Conservation (phyloP, 2,797 vertebrate species). For the Scolopax rusticola region DNA sequence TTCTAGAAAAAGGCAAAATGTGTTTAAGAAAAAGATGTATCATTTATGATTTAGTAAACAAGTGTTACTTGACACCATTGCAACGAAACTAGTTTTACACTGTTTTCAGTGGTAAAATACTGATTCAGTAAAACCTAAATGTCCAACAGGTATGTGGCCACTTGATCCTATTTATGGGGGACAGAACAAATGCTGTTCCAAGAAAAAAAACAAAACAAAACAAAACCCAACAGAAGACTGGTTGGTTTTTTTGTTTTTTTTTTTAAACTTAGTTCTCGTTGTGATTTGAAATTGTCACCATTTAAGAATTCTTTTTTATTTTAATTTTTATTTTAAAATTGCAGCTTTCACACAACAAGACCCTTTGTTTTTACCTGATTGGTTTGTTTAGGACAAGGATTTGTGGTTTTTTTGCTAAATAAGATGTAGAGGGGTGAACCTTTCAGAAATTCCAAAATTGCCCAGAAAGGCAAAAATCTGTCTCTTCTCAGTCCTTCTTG, state of each 20-base stretch:
- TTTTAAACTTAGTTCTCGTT: neutral
- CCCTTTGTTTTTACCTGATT: neutral
- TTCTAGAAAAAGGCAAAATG: neutral
- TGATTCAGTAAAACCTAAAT: neutral
- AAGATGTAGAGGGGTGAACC: neutral
- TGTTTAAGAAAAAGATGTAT: neutral
- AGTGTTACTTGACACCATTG: neutral
- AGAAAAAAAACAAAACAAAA: neutral
- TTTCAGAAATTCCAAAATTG: neutral
- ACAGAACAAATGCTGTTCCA: neutral
- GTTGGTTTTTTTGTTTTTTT: neutral
- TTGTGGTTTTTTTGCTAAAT: neutral
- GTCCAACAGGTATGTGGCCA: neutral
- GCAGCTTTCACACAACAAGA: rapidly evolving
- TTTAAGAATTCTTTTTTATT: neutral
- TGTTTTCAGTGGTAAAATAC: neutral
- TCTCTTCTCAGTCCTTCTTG: neutral
- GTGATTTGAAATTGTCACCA: neutral
- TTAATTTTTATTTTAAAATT: neutral
- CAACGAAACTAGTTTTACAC: neutral
- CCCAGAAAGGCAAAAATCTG: neutral
- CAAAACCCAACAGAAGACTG: too few species aligned
- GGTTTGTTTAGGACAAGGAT: neutral
- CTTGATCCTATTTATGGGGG: neutral
- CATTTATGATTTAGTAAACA: neutral